Conservation (phyloP, 2,888 invertebrate species). For the Ectemnius cavifrons region DNA sequence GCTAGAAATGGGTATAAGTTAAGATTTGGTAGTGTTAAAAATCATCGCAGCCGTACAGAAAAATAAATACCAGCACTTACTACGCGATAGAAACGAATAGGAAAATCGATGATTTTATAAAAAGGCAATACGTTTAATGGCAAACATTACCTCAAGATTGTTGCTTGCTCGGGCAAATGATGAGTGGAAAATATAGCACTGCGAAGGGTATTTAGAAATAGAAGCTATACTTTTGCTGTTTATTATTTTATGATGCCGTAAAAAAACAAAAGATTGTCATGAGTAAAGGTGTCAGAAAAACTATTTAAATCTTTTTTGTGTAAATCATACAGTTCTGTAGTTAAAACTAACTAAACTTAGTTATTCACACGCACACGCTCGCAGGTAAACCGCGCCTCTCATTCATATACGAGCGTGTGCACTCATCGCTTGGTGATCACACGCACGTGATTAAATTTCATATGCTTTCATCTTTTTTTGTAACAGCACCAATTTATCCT, state of each 20-base stretch:
- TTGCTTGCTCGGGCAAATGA: too few species aligned
- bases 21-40: too few species aligned
- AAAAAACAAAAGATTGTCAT: conserved; percentile 57
- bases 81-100: too few species aligned
- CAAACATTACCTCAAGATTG: too few species aligned
- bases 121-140: too few species aligned
- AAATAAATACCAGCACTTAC: too few species aligned
- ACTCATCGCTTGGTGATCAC: conserved; percentile 1
- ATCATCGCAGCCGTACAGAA: too few species aligned
- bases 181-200: conserved; percentile 56
- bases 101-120: too few species aligned
- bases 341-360: conserved; percentile 41
- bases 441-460: conserved; percentile 32
- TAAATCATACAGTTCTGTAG: conserved; percentile 26
- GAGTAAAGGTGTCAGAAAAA: conserved; percentile 52
- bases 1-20: too few species aligned
- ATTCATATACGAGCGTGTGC: conserved; percentile 10
- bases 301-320: conserved; percentile 39
- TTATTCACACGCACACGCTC: conserved; percentile 36
- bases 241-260: conserved; percentile 3
- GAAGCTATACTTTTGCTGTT: conserved; percentile 7
- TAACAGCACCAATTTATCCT: conserved; percentile 61
- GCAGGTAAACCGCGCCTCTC: conserved; percentile 15
- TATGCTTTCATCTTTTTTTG: conserved; percentile 35
- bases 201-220: conserved; percentile 40